Percentiles rank a stretch among this genome's conserved stretches.
These are phyloP conservation scores for Cheilosia pagana DNA, from an alignment of 2,888 invertebrate genomes.

Conservation along the genomic window DNA sequence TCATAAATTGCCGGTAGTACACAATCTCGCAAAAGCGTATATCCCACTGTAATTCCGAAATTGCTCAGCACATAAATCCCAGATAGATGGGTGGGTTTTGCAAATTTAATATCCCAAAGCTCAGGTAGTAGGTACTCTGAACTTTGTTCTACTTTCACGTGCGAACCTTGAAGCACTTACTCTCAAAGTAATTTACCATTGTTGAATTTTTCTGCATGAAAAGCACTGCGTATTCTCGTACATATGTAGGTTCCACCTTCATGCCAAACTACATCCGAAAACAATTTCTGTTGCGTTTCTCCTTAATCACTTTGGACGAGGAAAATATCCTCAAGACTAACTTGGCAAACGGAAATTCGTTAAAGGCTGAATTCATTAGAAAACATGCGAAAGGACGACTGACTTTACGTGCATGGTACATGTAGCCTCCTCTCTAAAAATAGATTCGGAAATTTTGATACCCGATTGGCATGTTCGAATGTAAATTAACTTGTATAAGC, in stretches of 20 bases:
- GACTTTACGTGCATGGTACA: neutral
- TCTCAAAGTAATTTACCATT: slow-evolving; percentile 4
- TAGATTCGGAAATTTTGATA: neutral
- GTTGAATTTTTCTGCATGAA: neutral
- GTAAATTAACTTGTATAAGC: slow-evolving; percentile 61
- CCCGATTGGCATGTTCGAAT: slow-evolving; percentile 59
- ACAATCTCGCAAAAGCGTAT: no score
- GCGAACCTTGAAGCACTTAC: no score
- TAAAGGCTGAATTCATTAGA: neutral
- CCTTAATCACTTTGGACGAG: neutral
- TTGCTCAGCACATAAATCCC: no score
- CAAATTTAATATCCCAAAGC: no score
- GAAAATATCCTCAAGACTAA: neutral
- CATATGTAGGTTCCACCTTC: neutral
- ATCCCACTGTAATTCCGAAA: no score
- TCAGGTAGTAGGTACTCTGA: no score
- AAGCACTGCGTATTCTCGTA: neutral
- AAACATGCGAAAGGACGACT: neutral
- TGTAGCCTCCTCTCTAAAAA: neutral
- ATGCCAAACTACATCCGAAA: slow-evolving; percentile 23
- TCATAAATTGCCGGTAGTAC: no score
- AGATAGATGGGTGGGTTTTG: no score
- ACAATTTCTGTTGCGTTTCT: neutral
- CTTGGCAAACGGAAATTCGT: neutral
- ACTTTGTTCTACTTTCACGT: no score